Conservation (phyloP, 2,797 vertebrate species). For the Sebastolobus alascanus region DNA sequence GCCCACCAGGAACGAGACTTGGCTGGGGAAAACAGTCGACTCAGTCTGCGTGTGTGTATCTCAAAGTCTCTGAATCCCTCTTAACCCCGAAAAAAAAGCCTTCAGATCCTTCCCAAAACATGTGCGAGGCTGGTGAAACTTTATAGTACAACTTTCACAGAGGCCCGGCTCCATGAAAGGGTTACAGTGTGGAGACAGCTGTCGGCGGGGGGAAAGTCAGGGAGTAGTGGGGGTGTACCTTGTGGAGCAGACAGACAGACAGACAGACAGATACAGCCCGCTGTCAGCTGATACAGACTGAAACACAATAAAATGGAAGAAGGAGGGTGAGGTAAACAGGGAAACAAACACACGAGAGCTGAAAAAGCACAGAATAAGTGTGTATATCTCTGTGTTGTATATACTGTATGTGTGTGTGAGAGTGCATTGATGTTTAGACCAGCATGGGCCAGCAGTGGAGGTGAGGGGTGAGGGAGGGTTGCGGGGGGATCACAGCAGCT, state of each 20-base stretch:
- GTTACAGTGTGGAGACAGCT: slow-evolving; percentile 82
- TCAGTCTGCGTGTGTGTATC: slow-evolving; percentile 12
- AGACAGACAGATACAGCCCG: slow-evolving; percentile 36
- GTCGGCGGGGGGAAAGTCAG: slow-evolving; percentile 57
- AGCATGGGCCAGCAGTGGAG: slow-evolving; percentile 65
- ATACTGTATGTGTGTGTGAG: slow-evolving; percentile 7
- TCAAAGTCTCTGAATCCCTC: slow-evolving; percentile 37
- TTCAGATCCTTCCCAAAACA: slow-evolving; percentile 55
- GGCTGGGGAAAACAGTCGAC: slow-evolving; percentile 38
- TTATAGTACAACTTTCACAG: slow-evolving; percentile 68
- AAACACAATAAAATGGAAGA: slow-evolving; percentile 26
- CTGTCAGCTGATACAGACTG: slow-evolving; percentile 55
- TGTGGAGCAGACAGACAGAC: slow-evolving; percentile 57
- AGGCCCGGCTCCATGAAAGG: slow-evolving; percentile 64
- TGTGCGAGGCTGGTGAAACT: slow-evolving; percentile 55
- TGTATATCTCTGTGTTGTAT: slow-evolving; percentile 2
- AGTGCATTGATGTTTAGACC: slow-evolving; percentile 53
- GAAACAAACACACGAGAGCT: slow-evolving; percentile 19
- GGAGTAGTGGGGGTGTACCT: slow-evolving; percentile 43
- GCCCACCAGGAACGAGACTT: slow-evolving; percentile 72
- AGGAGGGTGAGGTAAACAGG: slow-evolving; percentile 9
- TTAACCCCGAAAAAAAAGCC: slow-evolving; percentile 28
- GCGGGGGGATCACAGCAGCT: slow-evolving; percentile 79
- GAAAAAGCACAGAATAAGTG: slow-evolving; percentile 20
- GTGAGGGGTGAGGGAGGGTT: slow-evolving; percentile 36